Base-by-base conservation (phyloP, 2,888 invertebrate genomes). In the Lasioglossum morio region DNA sequence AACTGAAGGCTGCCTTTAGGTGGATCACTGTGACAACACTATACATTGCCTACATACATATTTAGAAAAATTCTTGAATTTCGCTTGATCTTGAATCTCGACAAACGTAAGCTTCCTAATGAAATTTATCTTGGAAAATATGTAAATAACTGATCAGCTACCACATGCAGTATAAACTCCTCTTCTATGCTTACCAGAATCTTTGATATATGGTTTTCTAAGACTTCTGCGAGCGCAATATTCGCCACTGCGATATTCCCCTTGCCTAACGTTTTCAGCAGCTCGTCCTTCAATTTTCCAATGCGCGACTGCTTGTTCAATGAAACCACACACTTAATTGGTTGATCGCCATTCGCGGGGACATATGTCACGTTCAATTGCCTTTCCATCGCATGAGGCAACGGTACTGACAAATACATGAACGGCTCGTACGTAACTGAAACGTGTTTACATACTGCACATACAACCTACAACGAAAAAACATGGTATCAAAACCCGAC, bases 351-450 rank as follows among this genome's bases (percentile, higher is more conserved):
- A 69, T 94, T 94, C 53, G 95, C 95, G 57, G 96, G 95, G 81
- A 96, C 95, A 91, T 96, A 96, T 34, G 96, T 96, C 43, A 96
- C 95, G 92, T 95, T 96, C 82, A 97, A 94, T 92, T 96, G 96
- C 84, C 96, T 95, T 91, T 97, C 96, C 96, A 96, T 96, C 43
- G 96, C 97, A 90, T 96, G 96, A 70, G 97, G 97, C 85, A 97
- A 95, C 8, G 97, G 97, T 69, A 97, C 96, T 57, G 97, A 96
- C n/a, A 97, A 95, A 93, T 97, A 97, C 96, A 97, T 97, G 91
- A 97, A 97, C 40, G 97, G 97, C 90, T 97, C 97, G 91, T 96
- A 97, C 16, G 97, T 97, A 27, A 97, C 96, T 1, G 97, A 97
- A 27, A 96, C 95, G 92, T 96, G 96, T 82, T 95, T 95, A 92